Conservation (phyloP, 2,113 vertebrate species). For the Orthonyx spaldingii region DNA sequence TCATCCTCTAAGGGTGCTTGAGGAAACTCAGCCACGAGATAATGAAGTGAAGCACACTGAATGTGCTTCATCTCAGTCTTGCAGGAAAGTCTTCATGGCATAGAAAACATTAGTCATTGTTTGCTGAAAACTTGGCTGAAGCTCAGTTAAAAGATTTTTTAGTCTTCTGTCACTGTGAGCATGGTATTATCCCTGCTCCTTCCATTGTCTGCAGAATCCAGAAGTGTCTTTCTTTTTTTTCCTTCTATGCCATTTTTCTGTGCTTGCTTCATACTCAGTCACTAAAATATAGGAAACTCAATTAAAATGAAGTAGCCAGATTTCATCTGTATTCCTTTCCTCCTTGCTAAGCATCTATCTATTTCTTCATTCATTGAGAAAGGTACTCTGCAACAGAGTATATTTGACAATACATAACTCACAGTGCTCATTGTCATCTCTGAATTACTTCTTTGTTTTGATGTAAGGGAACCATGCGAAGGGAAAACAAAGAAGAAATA, state of each 20-base stretch:
- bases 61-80: not conserved
- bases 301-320: not conserved
- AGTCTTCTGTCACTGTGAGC: not conserved
- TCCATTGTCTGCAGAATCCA: not conserved
- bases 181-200: not conserved
- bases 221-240: not conserved
- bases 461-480: not conserved
- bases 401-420: not conserved
- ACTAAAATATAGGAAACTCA: not conserved
- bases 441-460: slow-evolving; percentile 3
- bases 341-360: not conserved
- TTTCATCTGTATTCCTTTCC: not conserved
- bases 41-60: not conserved
- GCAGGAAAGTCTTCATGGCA: not conserved
- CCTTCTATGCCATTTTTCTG: not conserved
- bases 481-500: not conserved
- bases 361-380: not conserved
- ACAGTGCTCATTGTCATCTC: not conserved
- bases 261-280: not conserved
- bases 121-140: not conserved
- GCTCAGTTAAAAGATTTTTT: not conserved
- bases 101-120: not conserved
- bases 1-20: not conserved
- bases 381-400: not conserved
- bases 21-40: not conserved